Percentiles rank a stretch among this genome's conserved stretches.
Evolutionary conservation across 2,797 vertebrate species (phyloP).

Genomic region (Pantherophis vulpinus): DNA sequence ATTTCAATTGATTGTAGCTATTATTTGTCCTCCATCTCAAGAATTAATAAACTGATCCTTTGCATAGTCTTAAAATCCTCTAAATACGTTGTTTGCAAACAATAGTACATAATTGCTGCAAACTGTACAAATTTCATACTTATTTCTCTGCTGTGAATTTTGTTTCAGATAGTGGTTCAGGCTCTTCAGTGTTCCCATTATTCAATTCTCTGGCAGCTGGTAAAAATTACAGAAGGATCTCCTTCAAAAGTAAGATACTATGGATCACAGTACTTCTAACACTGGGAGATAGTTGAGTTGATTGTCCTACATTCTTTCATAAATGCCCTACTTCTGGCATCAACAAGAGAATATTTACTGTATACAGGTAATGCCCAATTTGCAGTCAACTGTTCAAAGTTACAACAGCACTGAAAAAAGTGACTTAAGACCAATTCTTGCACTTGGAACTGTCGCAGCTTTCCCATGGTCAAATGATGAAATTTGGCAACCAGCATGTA

Average conservation of each 20-base stretch:
- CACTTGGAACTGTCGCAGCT: neutral
- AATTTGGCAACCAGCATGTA: neutral
- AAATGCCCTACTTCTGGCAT: neutral
- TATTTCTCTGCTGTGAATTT: conserved; percentile 44
- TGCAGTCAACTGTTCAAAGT: neutral
- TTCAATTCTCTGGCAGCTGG: conserved; percentile 98
- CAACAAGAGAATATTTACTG: neutral
- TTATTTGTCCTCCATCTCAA: neutral
- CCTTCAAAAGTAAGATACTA: conserved; percentile 89
- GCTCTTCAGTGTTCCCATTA: conserved; percentile 99
- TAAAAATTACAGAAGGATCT: conserved; percentile 94
- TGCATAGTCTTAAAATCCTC: neutral
- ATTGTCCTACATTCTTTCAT: neutral
- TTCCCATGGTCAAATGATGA: neutral
- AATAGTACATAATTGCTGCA: neutral
- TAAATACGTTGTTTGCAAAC: neutral
- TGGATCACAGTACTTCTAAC: conserved; percentile 28
- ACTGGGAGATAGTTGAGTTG: neutral
- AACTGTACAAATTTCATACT: neutral
- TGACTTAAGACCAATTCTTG: neutral
- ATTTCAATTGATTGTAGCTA: neutral
- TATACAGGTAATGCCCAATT: neutral
- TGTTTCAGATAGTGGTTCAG: conserved; percentile 91
- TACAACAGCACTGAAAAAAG: neutral
- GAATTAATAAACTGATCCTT: neutral